Percentiles rank a stretch among this genome's conserved stretches.
phyloP scores from a whole-genome alignment of 2,797 vertebrate genomes.

The Neoniphon sammara region DNA sequence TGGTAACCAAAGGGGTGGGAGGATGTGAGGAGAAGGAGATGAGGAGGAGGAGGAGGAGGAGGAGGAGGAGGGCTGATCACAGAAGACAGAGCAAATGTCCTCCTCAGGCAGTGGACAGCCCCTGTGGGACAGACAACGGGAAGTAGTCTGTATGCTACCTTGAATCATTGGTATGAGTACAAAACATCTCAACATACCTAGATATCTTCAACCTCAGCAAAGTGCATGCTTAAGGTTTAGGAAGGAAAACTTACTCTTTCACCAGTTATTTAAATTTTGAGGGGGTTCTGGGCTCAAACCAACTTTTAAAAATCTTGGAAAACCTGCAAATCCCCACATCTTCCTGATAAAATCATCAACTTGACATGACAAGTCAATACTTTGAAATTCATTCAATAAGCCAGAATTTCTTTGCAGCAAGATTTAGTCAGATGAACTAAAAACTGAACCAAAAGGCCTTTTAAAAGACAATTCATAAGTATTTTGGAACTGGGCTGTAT shows the following conservation, averaged over 20 bases:
- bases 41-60: slow-evolving; percentile 45
- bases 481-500: no score
- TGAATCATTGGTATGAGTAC: slow-evolving; percentile 18
- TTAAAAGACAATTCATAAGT: no score
- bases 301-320: neutral
- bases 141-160: slow-evolving; percentile 32
- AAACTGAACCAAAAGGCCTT: neutral
- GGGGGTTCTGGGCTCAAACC: neutral
- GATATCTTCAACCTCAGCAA: slow-evolving; percentile 4
- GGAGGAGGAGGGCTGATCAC: slow-evolving; percentile 33
- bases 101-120: slow-evolving; percentile 47
- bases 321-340: neutral
- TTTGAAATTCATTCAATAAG: neutral
- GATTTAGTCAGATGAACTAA: neutral
- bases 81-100: slow-evolving; percentile 65
- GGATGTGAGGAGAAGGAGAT: slow-evolving; percentile 59
- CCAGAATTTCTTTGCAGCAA: neutral
- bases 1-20: slow-evolving; percentile 57
- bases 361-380: neutral
- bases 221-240: neutral
- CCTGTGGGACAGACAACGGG: slow-evolving; percentile 42
- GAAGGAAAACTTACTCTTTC: neutral
- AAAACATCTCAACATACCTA: slow-evolving; percentile 23
- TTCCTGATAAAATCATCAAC: neutral
- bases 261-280: no score